Evolutionary conservation across 2,113 vertebrate species (phyloP).

Genomic region (Phycodurus eques): DNA sequence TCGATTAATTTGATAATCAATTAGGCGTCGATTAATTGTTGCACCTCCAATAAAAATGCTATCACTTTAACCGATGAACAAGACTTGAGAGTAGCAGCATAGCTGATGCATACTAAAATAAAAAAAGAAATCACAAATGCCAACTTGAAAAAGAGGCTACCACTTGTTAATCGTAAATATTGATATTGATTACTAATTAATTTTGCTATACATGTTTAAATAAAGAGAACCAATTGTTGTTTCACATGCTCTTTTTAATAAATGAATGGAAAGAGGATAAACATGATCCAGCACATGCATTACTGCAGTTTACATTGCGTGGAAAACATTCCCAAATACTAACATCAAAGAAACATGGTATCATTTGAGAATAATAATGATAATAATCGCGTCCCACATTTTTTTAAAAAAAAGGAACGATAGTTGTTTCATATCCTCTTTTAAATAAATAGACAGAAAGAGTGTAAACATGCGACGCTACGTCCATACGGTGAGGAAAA

Average conservation of each 20-base stretch:
- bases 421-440: conserved; percentile 57
- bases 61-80: too few relatives aligned
- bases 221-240: conserved; percentile 38
- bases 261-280: conserved; percentile 1
- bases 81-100: too few relatives aligned
- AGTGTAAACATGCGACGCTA: not conserved
- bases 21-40: too few relatives aligned
- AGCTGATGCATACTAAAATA: too few relatives aligned
- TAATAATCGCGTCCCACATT: not conserved
- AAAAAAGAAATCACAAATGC: too few relatives aligned
- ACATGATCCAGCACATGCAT: not conserved
- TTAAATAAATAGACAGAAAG: conserved; percentile 5
- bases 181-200: not conserved
- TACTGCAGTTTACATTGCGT: too few relatives aligned
- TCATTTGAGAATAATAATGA: not conserved
- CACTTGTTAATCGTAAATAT: not conserved
- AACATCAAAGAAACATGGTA: not conserved
- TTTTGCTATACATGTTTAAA: not conserved
- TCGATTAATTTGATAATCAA: too few relatives aligned
- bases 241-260: conserved; percentile 57
- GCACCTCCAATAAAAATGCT: too few relatives aligned
- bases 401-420: conserved; percentile 23
- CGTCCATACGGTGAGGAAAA: not conserved
- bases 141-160: not conserved
- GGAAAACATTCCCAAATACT: not conserved